Percentiles rank a stretch among this genome's conserved stretches.
Conservation (phyloP, 2,888 invertebrate species). For the Cheilosia variabilis region DNA sequence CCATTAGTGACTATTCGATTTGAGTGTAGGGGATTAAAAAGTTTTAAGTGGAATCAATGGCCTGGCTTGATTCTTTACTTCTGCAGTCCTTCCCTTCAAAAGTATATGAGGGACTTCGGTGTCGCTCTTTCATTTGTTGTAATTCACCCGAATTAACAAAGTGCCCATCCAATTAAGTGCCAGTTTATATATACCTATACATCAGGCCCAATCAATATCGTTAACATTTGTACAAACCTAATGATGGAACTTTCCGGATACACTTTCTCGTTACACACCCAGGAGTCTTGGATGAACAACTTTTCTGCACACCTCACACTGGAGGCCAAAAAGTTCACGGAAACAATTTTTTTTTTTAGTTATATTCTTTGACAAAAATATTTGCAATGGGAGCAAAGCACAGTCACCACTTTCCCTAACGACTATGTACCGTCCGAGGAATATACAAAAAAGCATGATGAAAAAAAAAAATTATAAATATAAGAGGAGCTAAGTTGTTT, state of each 20-base stretch:
- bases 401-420: constrained; percentile 1
- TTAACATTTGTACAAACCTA: constrained; percentile 48
- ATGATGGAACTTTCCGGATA: constrained; percentile 43
- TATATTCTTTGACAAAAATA: constrained; percentile 11
- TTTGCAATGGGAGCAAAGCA: constrained; percentile 18
- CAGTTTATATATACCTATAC: not conserved
- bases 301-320: constrained; percentile 23
- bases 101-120: not conserved
- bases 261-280: not conserved
- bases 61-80: constrained; percentile 26
- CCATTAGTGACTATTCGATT: constrained; percentile 58
- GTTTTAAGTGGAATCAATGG: constrained; percentile 66
- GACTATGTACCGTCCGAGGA: not conserved
- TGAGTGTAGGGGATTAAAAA: constrained; percentile 64
- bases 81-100: not conserved
- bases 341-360: constrained; percentile 9
- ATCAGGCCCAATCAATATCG: constrained; percentile 7
- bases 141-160: constrained; percentile 55
- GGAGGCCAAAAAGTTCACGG: constrained; percentile 38
- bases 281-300: not conserved
- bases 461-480: constrained; percentile 1
- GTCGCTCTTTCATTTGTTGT: constrained; percentile 5
- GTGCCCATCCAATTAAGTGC: constrained; percentile 56
- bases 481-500: constrained; percentile 53
- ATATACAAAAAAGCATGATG: constrained; percentile 6